Percentiles rank a stretch among this genome's conserved stretches.
Conservation (phyloP, 2,113 vertebrate genomes). For the Nipponia nippon region DNA sequence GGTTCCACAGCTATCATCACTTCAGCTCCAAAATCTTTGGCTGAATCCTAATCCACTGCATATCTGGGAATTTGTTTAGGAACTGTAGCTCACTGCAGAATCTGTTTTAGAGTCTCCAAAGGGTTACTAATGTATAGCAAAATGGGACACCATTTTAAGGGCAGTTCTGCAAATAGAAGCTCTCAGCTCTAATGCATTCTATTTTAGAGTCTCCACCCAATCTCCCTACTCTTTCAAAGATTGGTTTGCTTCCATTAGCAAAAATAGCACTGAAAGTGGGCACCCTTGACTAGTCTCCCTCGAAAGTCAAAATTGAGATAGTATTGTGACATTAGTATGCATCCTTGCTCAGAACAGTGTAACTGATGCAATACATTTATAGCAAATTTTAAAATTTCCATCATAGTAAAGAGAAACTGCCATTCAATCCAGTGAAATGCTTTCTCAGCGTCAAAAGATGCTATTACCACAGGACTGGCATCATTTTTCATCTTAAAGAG, state of each 20-base stretch:
- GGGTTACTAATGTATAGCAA: neutral
- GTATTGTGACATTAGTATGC: neutral
- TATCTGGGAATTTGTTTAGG: neutral
- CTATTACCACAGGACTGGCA: constrained; percentile 62
- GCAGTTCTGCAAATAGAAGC: neutral
- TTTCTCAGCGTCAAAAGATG: constrained; percentile 71
- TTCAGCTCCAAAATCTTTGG: constrained; percentile 19
- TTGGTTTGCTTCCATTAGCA: neutral
- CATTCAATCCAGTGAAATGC: constrained; percentile 65
- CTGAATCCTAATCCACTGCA: neutral
- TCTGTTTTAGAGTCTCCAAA: constrained; percentile 3
- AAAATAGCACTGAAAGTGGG: neutral
- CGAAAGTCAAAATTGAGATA: constrained; percentile 5
- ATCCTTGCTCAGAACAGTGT: neutral
- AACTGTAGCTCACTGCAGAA: neutral
- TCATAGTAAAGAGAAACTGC: constrained; percentile 58
- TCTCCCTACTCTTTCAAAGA: neutral
- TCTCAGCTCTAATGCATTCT: neutral
- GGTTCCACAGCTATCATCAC: neutral
- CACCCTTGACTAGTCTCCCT: constrained; percentile 1
- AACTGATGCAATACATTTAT: constrained; percentile 37
- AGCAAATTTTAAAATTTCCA: constrained; percentile 64
- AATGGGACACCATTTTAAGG: neutral
- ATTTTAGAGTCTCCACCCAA: neutral
- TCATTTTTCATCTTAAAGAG: constrained; percentile 75